Conservation (phyloP, 2,888 invertebrate species). For the Cheilosia soror region DNA sequence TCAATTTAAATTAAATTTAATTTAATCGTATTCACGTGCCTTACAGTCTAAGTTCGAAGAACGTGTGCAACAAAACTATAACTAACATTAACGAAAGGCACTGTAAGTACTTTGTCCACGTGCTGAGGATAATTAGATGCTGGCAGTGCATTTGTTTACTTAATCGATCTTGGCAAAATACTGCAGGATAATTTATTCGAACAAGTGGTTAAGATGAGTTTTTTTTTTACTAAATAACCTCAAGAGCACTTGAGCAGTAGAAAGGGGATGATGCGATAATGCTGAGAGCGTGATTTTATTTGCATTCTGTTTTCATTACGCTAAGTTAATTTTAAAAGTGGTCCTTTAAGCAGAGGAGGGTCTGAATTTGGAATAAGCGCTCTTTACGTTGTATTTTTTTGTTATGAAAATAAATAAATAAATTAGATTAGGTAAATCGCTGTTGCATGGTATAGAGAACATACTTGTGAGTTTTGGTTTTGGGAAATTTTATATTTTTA, state of each 20-base stretch:
- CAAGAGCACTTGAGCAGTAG: conserved; percentile 32
- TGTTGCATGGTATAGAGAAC: too few species aligned
- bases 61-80: conserved; percentile 33
- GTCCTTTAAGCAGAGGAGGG: conserved; percentile 15
- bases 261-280: conserved; percentile 26
- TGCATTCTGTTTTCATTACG: conserved; percentile 52
- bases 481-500: too few species aligned
- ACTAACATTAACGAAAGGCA: conserved; percentile 4
- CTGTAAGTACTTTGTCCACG: conserved; percentile 44
- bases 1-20: conserved; percentile 30
- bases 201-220: conserved; percentile 52
- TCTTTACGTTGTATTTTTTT: neutral
- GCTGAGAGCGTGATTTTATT: conserved; percentile 45
- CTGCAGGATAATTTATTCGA: conserved; percentile 27
- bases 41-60: conserved; percentile 2
- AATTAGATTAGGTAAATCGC: too few species aligned
- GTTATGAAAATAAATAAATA: neutral
- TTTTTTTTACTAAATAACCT: conserved; percentile 12
- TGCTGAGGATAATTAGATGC: conserved; percentile 54
- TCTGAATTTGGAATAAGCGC: neutral
- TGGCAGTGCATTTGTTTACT: conserved; percentile 49
- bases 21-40: conserved; percentile 52
- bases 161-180: conserved; percentile 21
- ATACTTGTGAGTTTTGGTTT: too few species aligned
- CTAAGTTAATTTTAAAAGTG: conserved; percentile 64